A percentile compares a stretch with the other conserved stretches of the same genome.
phyloP scores from a whole-genome alignment of 1,140 invertebrate genomes.

The Aradophagus sp. region DNA sequence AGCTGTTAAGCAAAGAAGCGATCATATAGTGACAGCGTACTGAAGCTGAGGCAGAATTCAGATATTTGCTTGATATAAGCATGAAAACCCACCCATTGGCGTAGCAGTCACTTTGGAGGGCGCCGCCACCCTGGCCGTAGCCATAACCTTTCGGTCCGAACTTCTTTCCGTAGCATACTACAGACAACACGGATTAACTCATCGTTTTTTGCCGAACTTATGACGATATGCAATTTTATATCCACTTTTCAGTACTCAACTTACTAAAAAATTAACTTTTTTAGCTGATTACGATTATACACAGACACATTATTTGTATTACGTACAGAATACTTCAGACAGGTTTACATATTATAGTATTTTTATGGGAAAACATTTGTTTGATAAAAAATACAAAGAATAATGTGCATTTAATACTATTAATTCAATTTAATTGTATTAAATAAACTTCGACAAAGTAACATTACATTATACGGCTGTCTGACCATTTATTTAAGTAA shows the following conservation, averaged over 20 bases:
- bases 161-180: conserved; percentile 94
- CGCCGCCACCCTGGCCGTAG: conserved; percentile 93
- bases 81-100: conserved; percentile 80
- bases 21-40: conserved; percentile 69
- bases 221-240: conserved; percentile 50
- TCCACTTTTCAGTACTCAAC: neutral
- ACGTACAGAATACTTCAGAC: too few species aligned
- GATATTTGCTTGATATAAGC: conserved; percentile 61
- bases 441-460: too few species aligned
- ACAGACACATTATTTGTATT: too few species aligned
- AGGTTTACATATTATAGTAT: too few species aligned
- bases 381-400: too few species aligned
- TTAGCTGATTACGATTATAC: too few species aligned
- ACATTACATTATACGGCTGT: too few species aligned
- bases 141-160: conserved; percentile 96
- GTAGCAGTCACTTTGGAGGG: conserved; percentile 89
- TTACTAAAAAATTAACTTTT: too few species aligned
- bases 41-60: conserved; percentile 66
- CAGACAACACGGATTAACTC: conserved; percentile 70
- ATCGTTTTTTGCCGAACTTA: conserved; percentile 36
- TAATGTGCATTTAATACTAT: too few species aligned
- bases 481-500: too few species aligned
- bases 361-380: too few species aligned
- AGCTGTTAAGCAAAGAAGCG: conserved; percentile 77
- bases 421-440: too few species aligned